Evolutionary conservation across 2,888 invertebrate species (phyloP), one percentile per base, ranked within the genome.

Genomic region (Trimorus sp.): DNA sequence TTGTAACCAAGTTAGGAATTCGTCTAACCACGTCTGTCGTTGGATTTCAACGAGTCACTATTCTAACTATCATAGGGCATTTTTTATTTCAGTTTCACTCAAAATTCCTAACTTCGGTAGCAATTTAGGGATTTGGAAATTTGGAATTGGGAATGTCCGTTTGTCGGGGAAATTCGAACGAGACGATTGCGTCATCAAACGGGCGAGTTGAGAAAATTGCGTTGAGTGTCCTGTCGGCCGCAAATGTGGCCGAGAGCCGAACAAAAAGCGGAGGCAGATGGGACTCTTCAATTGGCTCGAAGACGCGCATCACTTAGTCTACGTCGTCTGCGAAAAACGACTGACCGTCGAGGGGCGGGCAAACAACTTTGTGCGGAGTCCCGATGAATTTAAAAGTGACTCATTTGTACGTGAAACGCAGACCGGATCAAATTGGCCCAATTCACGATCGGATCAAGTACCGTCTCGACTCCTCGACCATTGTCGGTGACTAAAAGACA

Each of bases 361-460:
- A 79, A 83, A 79, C 83, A 78, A 83, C 60, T 66, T 69, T 56
- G 79, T 58, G 65, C 54, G 68, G 54, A 68, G 79, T 68, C 40
- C 45, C 11, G 1, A 68, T 58, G 68, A 73, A 79, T 79, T 79
- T 79, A 79, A 79, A 73, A 79, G 59, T 79, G 73, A 68, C 68
- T 74, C 79, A 79, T 74, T 73, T 68, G 16, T 66, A 74, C 79
- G 79, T 42, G 66, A 79, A 79, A 73, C 38, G 49, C 59, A 66
- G 78, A 62, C 71, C 54, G 73, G 71, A 73, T 79, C 71, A 79
- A 79, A 79, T 79, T 73, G 78, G 71, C 66, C 78, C 78, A 79
- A 79, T 78, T 78, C 70, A 66, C 26, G 59, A 71, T 71, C 70
- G 63, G 70, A 77, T 77, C 70, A 51, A 77, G 58, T 77, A 63